Conservation (phyloP, 2,888 invertebrate genomes). For the Amblyjoppa fuscipennis region DNA sequence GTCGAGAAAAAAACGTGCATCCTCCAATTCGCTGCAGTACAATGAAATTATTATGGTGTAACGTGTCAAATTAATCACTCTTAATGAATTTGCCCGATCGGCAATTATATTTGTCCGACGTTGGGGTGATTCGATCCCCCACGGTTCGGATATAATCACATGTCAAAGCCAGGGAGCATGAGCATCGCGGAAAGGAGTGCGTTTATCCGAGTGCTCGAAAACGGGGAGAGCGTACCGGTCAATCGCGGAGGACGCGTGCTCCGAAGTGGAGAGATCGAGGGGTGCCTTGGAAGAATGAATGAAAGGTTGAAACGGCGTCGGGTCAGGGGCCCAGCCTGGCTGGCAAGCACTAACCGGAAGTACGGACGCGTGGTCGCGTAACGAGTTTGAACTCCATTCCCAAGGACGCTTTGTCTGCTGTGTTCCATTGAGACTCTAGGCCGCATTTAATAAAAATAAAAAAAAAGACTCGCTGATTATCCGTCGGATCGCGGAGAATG, state of each 20-base stretch:
- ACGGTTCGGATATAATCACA: constrained; percentile 8
- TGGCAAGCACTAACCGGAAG: constrained; percentile 71
- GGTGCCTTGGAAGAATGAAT: constrained; percentile 62
- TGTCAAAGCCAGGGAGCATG: background rate
- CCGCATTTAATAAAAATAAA: background rate
- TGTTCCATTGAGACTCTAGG: constrained; percentile 14
- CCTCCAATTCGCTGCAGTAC: background rate
- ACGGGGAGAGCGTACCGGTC: background rate
- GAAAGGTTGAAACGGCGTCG: constrained; percentile 62
- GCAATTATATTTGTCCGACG: background rate
- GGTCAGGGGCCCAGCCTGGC: constrained; percentile 55
- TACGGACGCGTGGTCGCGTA: constrained; percentile 77
- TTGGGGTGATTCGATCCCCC: background rate
- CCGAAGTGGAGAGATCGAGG: constrained; percentile 38
- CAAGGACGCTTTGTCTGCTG: constrained; percentile 68
- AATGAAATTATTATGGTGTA: background rate
- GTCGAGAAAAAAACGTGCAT: background rate
- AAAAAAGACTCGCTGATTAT: constrained; percentile 2
- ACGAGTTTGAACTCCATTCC: constrained; percentile 76
- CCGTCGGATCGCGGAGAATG: background rate
- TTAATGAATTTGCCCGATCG: background rate
- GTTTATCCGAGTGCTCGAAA: constrained; percentile 12
- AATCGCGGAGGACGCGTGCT: constrained; percentile 39
- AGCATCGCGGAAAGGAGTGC: background rate
- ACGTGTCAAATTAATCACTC: background rate